These are phyloP conservation scores for Semotilus atromaculatus DNA, from an alignment of 2,797 vertebrate genomes.

Conservation along the genomic window DNA sequence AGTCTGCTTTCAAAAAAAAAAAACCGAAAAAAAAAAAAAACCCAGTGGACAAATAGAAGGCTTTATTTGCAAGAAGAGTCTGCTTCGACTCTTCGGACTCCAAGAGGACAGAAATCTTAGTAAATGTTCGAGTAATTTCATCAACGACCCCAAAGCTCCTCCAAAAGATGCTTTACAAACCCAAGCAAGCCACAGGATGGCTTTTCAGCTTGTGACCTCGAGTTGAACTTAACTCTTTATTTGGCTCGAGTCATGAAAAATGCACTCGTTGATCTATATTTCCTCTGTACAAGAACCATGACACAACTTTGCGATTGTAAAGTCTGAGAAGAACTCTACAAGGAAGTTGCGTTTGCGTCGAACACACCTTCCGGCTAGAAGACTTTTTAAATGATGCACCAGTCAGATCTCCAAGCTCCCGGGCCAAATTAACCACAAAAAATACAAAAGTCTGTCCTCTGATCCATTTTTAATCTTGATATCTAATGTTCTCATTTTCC, in stretches of 20 bases:
- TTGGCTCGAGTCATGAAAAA: not conserved
- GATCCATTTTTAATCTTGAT: slow-evolving; percentile 63
- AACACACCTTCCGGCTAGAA: slow-evolving; percentile 16
- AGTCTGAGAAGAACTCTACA: slow-evolving; percentile 3
- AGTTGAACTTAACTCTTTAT: slow-evolving; percentile 1
- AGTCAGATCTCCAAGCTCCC: slow-evolving; percentile 27
- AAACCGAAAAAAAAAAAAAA: slow-evolving; percentile 6
- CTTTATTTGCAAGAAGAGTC: slow-evolving; percentile 17
- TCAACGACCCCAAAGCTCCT: not conserved
- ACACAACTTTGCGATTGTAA: not conserved
- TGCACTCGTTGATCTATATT: not conserved
- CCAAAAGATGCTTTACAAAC: slow-evolving; percentile 1
- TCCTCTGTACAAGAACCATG: slow-evolving; percentile 8
- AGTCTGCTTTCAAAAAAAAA: not conserved
- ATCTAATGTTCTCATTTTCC: slow-evolving; percentile 45
- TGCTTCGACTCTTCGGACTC: slow-evolving; percentile 4
- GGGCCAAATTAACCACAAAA: slow-evolving; percentile 35
- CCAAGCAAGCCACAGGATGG: not conserved
- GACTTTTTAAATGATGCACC: slow-evolving; percentile 1
- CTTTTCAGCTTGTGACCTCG: not conserved
- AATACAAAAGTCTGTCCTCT: slow-evolving; percentile 33
- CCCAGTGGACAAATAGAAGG: slow-evolving; percentile 34
- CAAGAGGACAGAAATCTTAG: slow-evolving; percentile 36
- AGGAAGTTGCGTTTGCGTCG: slow-evolving; percentile 12
- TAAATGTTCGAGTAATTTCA: slow-evolving; percentile 30